Evolutionary conservation across 2,113 vertebrate genomes (phyloP), one percentile per base, ranked within the genome.

Genomic region (Hippocampus zosterae): DNA sequence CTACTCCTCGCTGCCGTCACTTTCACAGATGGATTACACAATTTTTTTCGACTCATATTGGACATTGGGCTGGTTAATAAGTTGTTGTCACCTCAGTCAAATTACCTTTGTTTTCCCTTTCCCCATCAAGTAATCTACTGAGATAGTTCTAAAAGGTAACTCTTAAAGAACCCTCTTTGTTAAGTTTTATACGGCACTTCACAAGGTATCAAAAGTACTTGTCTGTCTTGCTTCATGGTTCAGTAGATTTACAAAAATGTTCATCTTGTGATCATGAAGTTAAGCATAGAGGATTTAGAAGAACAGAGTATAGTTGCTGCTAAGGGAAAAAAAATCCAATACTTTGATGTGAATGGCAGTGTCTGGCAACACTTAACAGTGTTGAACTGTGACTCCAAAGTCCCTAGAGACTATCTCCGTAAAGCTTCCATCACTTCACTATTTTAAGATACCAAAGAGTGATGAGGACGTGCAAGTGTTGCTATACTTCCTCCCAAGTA

Each of bases 371-470:
- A 89, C 41, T 60, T 74, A 66, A 67, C 69, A 78, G 78, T 83
- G 81, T 77, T 91, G 91, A 92, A 87, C 88, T 85, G 84, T 91
- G 89, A 89, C 84, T 79, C 77, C 66, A 68, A 83, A 80, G 68
- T 72, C 68, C 77, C 80, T 80, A 40, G 78, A 74, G 81, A 78
- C 84, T 91, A 90, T 89, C 87, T 85, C 70, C 64, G 73, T 64
- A 52, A 21, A 62, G 76, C 87, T 87, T 89, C 88, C 83, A 86
- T 85, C 87, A 88, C 91, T 89, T 74, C 60, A 89, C 91, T 90
- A 90, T 93, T 93, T 91, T 88, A 88, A 92, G 92, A 91, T 88
- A 90, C 76, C 52, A n/a, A 25, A 77, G 25, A 73, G 41, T 37
- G 62, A 64, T 15, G 72, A 70, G 65, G 56, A 76, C 66, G 12